Conservation (phyloP, 2,888 invertebrate genomes). For the Teleogryllus oceanicus region DNA sequence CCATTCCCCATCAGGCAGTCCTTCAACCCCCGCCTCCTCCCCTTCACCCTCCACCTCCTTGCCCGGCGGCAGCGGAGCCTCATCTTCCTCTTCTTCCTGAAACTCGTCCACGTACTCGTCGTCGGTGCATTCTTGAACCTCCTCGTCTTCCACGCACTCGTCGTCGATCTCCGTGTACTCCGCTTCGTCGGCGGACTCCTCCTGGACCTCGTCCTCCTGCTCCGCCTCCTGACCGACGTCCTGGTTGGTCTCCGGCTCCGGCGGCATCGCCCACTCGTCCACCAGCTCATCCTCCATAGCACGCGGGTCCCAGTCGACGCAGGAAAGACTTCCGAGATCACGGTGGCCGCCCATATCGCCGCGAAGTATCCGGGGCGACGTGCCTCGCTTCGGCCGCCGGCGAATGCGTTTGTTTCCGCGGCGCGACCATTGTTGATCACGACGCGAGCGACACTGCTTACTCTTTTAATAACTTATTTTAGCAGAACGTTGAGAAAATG, state of each 20-base stretch:
- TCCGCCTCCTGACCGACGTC: not conserved
- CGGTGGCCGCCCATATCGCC: constrained; percentile 3
- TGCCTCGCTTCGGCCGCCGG: too few species aligned
- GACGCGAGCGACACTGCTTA: too few species aligned
- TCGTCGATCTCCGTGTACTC: not conserved
- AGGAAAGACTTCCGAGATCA: not conserved
- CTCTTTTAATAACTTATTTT: too few species aligned
- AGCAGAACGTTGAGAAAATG: too few species aligned
- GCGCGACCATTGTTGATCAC: too few species aligned
- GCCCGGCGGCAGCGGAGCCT: not conserved
- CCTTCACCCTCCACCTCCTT: not conserved
- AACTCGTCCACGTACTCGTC: not conserved
- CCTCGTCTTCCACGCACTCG: not conserved
- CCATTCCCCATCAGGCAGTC: not conserved
- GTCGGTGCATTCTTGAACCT: not conserved
- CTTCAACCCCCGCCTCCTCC: not conserved
- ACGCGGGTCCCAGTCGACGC: not conserved
- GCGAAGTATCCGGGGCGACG: not conserved
- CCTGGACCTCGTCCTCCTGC: not conserved
- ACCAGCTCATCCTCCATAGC: constrained; percentile 1
- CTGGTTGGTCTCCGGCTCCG: not conserved
- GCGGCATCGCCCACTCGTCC: not conserved
- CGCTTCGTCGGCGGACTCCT: not conserved
- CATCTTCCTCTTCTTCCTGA: not conserved
- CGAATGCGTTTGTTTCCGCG: too few species aligned